Evolutionary conservation across 1,140 invertebrate species (phyloP), one percentile per base, ranked within the genome.

Genomic region (Drosophila funebris): DNA sequence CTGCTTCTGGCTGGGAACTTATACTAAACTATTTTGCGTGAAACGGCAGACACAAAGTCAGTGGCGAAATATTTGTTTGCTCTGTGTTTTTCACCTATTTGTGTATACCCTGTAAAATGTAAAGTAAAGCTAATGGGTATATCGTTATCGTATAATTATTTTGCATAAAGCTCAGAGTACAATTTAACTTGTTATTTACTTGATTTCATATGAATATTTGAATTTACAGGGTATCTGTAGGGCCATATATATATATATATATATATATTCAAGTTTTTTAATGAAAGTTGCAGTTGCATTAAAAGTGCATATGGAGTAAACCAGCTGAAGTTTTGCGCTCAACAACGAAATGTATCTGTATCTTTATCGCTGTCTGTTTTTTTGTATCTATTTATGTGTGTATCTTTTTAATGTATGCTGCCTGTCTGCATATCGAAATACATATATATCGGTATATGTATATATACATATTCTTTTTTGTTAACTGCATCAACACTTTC

Each of bases 11-110:
- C 22, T 46, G 18, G 13, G 14, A 39, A 41, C 33, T 68, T 43
- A 58, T 46, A 31, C 36, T 22, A 24, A 60, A 68, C 64, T 68
- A 66, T 67, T 68, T 37, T 20, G 14, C 20, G 43, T 18, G 18
- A 8, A 18, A 22, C 8, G 29, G 20, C 8, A 7, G 8, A 5
- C n/a, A 13, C 39, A 56, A 14, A 46, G 62, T 36, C 41, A 13
- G 14, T 11, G 43, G 57, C 31, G 13, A 54, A 36, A 29, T 54
- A 37, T 63, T 24, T 48, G 16, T 56, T 24, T 37, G 4, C 31
- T 29, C 4, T 39, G 33, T 27, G 13, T 43, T 41, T 18, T 54
- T 31, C 22, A 31, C 22, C 27, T 33, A 20, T 44, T 41, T n/a
- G 7, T 16, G 37, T 36, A 36, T 48, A 46, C 43, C 24, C 57